phyloP scores from a whole-genome alignment of 2,113 vertebrate genomes.

The Corythaeola cristata region DNA sequence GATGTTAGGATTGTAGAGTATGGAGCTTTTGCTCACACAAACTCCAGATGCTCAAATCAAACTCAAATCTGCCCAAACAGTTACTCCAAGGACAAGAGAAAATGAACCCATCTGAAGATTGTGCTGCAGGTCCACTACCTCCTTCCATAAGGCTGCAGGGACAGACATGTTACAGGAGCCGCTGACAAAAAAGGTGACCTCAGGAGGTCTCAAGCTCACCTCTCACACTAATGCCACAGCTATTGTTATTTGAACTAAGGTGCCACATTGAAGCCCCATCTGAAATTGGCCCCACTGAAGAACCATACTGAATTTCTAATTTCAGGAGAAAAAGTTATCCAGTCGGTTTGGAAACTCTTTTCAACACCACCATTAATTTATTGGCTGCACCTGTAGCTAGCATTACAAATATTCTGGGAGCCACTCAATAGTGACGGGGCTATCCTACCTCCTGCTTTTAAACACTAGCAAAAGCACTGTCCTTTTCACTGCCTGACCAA shows the following conservation, averaged over 20 bases:
- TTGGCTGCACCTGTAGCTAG: background rate
- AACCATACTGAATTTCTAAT: background rate
- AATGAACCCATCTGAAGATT: background rate
- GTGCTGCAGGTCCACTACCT: background rate
- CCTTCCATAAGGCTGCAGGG: background rate
- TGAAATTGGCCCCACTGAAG: background rate
- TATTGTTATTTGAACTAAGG: background rate
- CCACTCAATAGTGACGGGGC: background rate
- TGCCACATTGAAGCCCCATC: background rate
- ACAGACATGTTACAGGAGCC: background rate
- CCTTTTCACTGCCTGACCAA: background rate
- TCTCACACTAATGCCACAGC: background rate
- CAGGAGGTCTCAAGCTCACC: background rate
- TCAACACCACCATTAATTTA: background rate
- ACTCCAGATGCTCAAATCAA: background rate
- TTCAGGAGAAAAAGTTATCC: background rate
- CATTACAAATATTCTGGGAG: background rate
- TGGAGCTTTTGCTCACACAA: background rate
- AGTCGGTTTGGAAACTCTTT: background rate
- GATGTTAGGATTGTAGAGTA: background rate
- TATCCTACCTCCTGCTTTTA: background rate
- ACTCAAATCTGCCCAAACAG: background rate
- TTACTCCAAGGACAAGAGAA: background rate
- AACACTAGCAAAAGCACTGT: background rate
- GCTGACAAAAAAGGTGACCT: background rate